Conservation (phyloP, 2,797 vertebrate species). For the Eurystomus glaucurus region DNA sequence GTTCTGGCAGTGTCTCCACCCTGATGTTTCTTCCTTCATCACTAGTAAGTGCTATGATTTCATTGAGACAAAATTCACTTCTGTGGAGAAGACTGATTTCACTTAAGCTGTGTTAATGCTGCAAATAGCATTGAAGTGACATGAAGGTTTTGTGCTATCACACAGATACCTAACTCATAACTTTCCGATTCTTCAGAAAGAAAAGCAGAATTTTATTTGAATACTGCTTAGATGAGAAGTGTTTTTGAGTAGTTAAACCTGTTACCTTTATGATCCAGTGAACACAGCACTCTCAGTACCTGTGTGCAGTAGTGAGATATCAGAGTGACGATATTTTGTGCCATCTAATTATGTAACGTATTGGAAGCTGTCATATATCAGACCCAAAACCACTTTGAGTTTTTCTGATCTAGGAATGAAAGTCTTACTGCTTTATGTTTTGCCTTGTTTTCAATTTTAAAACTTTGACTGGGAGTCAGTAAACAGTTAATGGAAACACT, state of each 20-base stretch:
- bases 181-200: background rate
- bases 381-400: background rate
- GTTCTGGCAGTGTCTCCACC: slow-evolving; percentile 21
- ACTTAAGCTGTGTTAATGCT: background rate
- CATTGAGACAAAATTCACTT: background rate
- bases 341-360: background rate
- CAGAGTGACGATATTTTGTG: background rate
- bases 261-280: background rate
- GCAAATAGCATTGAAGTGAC: background rate
- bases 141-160: background rate
- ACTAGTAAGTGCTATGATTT: slow-evolving; percentile 12
- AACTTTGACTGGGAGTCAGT: background rate
- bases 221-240: background rate
- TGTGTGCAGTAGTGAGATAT: background rate
- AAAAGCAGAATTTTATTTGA: background rate
- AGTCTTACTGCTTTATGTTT: background rate
- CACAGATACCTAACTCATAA: background rate
- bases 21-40: background rate
- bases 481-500: background rate
- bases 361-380: background rate
- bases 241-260: background rate
- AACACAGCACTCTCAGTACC: background rate
- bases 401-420: background rate
- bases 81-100: background rate
- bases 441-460: background rate